Base-by-base conservation (phyloP, 1,140 invertebrate genomes). In the Eulimnadia texana region DNA sequence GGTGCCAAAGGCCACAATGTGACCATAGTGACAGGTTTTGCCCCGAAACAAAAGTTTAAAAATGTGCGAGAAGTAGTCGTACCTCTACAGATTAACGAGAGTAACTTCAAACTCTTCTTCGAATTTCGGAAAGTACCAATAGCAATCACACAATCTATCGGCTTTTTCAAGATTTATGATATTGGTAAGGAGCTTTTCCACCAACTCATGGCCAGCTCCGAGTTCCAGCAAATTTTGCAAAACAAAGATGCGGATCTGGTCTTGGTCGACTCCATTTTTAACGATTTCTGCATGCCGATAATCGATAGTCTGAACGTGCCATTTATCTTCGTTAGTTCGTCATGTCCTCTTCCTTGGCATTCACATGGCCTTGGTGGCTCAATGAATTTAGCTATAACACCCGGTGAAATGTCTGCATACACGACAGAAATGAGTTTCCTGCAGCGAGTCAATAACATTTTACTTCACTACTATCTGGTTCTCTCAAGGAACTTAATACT, bases 1-100 rank as follows among this genome's bases (percentile, higher is more conserved):
- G 78, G 78, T 1, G 72, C 71, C 60, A 76, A 79, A 16, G 84
- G 83, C 22, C 83, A 88, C 65, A 72, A 84, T 13, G 64, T 89
- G 13, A 86, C 84, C 1, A 78, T 86, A 10, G 70, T 86, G 13
- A 84, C 78, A 27, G 77, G 81, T 66, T 16, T 54, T 42, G 23
- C 10, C 19, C 47, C 57, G 20, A 33, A 63, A 2, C 11, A 28
- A 27, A 23, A 51, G 9, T 25, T 25, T 2, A n/a, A 23, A 3
- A 51, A 23, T 19, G 42, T 60, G 1, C 58, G 49, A 10, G 42
- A 60, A 50, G 50, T 60, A n/a, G 25, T 51, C 24, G 1, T 51
- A 11, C 28, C 11, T 27, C 11, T 49, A 50, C 22, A 42, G 49
- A 47, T 50, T 13, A n/a, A 60, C 22, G 25, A 57, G 13, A 13